Conservation (phyloP, 1,140 invertebrate species). For the Nilaparvata lugens region DNA sequence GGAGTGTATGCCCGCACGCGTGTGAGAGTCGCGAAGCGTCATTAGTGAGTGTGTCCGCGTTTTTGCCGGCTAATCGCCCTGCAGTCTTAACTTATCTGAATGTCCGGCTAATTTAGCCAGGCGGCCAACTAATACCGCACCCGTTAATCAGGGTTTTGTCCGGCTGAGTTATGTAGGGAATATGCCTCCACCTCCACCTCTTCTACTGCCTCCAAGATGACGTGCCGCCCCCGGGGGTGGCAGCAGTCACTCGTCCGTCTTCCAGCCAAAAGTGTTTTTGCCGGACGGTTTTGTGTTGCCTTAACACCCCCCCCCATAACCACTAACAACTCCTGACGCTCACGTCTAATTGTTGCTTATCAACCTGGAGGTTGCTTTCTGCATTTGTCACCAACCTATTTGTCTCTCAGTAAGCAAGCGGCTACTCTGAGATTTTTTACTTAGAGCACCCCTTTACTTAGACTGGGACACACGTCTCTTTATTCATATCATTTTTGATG, state of each 20-base stretch:
- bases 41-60: neutral
- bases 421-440: no score
- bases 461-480: no score
- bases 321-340: neutral
- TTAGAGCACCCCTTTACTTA: no score
- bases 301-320: neutral
- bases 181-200: neutral
- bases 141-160: slow-evolving; percentile 5
- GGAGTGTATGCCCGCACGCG: no score
- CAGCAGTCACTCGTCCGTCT: neutral
- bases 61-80: neutral
- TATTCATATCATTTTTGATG: no score
- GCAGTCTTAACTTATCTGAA: slow-evolving; percentile 3
- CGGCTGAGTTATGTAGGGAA: neutral
- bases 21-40: neutral
- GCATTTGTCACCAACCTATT: neutral
- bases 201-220: neutral
- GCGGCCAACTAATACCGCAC: neutral
- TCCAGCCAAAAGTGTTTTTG: neutral
- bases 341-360: neutral
- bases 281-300: neutral
- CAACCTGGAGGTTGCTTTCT: neutral
- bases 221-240: neutral
- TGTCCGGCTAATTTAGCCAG: slow-evolving; percentile 1
- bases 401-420: neutral